Conservation (phyloP, 2,888 invertebrate species). For the Andrena fulva region DNA sequence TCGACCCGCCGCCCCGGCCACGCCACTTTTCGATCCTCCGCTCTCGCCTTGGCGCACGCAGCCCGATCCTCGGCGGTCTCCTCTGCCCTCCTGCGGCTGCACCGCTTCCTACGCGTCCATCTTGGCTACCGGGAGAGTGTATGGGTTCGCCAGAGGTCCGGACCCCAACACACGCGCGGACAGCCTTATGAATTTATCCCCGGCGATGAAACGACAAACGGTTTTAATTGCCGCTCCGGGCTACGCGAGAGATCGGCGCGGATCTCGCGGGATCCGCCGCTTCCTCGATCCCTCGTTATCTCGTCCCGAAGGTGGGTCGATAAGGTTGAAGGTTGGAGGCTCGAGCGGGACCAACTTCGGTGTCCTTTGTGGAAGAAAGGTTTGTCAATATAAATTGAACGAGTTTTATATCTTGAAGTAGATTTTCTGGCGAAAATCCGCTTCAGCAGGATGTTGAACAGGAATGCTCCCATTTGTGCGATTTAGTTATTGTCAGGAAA, state of each 20-base stretch:
- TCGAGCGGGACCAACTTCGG: neutral
- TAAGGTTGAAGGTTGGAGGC: neutral
- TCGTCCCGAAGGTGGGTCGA: conserved; percentile 19
- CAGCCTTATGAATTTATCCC: conserved; percentile 76
- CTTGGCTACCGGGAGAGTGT: conserved; percentile 31
- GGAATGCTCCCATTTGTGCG: too few relatives aligned
- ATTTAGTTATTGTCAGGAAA: too few relatives aligned
- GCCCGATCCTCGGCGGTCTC: conserved; percentile 20
- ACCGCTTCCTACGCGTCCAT: conserved; percentile 14
- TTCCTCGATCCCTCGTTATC: conserved; percentile 54
- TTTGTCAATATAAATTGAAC: too few relatives aligned
- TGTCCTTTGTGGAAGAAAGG: neutral
- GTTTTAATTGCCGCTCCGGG: conserved; percentile 79
- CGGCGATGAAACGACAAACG: conserved; percentile 77
- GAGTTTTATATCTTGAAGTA: too few relatives aligned
- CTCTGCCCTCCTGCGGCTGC: conserved; percentile 22
- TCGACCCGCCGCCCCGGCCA: conserved; percentile 33
- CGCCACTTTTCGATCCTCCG: conserved; percentile 39
- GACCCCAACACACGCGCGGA: conserved; percentile 30
- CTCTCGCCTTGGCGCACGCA: conserved; percentile 15
- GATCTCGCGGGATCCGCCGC: conserved; percentile 32
- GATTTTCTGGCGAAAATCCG: too few relatives aligned
- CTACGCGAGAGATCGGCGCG: conserved; percentile 59
- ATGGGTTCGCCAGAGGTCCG: neutral
- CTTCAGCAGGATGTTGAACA: too few relatives aligned